phyloP scores from a whole-genome alignment of 2,797 vertebrate genomes.

The Poeciliopsis turneri region DNA sequence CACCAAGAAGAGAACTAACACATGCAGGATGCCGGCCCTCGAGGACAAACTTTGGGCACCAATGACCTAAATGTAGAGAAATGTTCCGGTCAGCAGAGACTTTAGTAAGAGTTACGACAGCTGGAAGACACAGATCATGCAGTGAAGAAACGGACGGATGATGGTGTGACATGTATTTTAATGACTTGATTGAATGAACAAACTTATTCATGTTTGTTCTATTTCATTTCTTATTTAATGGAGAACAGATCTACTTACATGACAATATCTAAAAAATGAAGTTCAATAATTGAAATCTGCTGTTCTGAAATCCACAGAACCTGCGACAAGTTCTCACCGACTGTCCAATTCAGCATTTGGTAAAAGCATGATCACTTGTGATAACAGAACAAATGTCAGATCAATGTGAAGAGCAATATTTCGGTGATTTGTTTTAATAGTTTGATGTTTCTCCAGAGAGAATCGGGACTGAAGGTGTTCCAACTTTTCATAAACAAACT shows the following conservation, averaged over 20 bases:
- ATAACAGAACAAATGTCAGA: neutral
- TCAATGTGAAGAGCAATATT: neutral
- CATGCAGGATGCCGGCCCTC: too few species aligned
- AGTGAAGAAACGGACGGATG: neutral
- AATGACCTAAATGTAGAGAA: too few species aligned
- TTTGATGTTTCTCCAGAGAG: constrained; percentile 79
- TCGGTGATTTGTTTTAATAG: neutral
- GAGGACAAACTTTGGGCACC: too few species aligned
- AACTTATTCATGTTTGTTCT: too few species aligned
- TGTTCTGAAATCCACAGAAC: constrained; percentile 75
- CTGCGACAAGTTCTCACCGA: constrained; percentile 88
- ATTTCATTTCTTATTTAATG: too few species aligned
- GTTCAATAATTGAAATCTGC: neutral
- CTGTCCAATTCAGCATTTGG: constrained; percentile 89
- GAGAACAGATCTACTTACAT: neutral
- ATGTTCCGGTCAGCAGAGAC: too few species aligned
- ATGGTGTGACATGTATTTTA: too few species aligned
- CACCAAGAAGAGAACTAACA: too few species aligned
- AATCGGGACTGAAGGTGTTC: constrained; percentile 85
- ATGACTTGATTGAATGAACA: too few species aligned
- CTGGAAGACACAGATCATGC: too few species aligned
- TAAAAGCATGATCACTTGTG: constrained; percentile 71
- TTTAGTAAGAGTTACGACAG: neutral
- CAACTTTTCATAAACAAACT: constrained; percentile 91
- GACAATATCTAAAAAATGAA: neutral